Evolutionary conservation across 2,888 invertebrate species (phyloP).

Genomic region (Trichogramma evanescens): DNA sequence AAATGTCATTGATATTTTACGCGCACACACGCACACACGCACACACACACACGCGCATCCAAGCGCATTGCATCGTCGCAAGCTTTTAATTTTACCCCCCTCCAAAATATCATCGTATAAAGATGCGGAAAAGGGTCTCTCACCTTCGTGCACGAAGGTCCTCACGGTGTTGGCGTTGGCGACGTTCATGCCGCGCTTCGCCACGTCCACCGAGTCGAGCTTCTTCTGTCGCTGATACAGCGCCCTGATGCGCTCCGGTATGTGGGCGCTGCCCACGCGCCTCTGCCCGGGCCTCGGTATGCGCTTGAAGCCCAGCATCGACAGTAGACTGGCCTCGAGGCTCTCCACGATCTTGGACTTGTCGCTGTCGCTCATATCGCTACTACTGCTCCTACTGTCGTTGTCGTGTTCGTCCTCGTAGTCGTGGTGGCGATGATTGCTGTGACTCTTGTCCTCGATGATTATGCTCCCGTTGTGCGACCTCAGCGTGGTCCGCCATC

Average conservation of each 20-base stretch:
- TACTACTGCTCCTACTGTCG: constrained; percentile 26
- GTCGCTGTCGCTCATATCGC: constrained; percentile 28
- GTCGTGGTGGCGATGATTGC: not conserved
- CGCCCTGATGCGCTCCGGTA: constrained; percentile 76
- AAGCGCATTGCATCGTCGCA: no score
- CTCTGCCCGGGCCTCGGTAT: constrained; percentile 50
- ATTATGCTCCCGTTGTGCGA: constrained; percentile 32
- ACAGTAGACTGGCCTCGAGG: constrained; percentile 56
- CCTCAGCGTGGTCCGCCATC: constrained; percentile 44
- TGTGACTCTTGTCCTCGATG: not conserved
- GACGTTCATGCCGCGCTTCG: constrained; percentile 62
- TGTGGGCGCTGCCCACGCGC: constrained; percentile 42
- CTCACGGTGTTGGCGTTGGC: constrained; percentile 78
- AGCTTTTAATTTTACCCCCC: no score
- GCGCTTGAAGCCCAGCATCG: constrained; percentile 55
- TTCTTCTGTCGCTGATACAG: constrained; percentile 66
- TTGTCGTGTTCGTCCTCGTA: constrained; percentile 42
- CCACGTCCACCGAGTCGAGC: constrained; percentile 59
- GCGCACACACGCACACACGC: no score
- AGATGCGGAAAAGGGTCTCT: constrained; percentile 38
- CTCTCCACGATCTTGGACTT: constrained; percentile 46
- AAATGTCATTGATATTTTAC: no score
- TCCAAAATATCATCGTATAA: not conserved
- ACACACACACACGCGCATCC: no score
- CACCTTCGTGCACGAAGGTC: constrained; percentile 74